Evolutionary conservation across 2,113 vertebrate species (phyloP).

Genomic region (Gadus chalcogrammus): DNA sequence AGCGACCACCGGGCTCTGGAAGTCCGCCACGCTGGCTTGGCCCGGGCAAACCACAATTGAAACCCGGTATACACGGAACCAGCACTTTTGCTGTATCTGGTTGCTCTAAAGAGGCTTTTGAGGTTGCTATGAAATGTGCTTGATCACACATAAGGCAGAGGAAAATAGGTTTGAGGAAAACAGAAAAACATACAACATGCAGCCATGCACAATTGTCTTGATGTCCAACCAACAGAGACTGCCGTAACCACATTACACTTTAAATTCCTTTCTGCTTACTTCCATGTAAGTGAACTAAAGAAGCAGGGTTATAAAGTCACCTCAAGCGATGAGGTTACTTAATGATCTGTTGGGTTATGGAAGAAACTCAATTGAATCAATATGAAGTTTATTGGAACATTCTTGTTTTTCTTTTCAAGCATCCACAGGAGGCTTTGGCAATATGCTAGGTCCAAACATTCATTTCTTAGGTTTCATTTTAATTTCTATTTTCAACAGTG

Average conservation of each 20-base stretch:
- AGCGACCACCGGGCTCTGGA: constrained; percentile 24
- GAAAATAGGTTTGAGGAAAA: constrained; percentile 10
- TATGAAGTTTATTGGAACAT: too few relatives aligned
- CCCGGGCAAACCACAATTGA: constrained; percentile 2
- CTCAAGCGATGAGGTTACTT: too few relatives aligned
- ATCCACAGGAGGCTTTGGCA: too few relatives aligned
- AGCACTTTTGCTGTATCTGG: constrained; percentile 45
- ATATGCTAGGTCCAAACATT: too few relatives aligned
- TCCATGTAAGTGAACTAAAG: background rate
- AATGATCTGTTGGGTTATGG: too few relatives aligned
- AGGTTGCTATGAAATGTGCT: constrained; percentile 19
- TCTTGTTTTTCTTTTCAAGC: too few relatives aligned
- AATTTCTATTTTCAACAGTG: too few relatives aligned
- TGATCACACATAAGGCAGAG: constrained; percentile 11
- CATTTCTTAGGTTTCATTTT: too few relatives aligned
- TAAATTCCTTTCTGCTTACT: constrained; percentile 16
- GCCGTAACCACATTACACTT: constrained; percentile 12
- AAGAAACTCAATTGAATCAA: too few relatives aligned
- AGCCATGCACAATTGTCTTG: constrained; percentile 13
- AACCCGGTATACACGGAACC: constrained; percentile 15
- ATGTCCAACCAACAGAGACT: constrained; percentile 21
- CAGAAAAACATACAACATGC: constrained; percentile 25
- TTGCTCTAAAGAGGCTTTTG: constrained; percentile 33
- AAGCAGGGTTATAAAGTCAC: too few relatives aligned
- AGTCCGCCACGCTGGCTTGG: constrained; percentile 11